Conservation (phyloP, 2,113 vertebrate genomes). For the Microcebus murinus region DNA sequence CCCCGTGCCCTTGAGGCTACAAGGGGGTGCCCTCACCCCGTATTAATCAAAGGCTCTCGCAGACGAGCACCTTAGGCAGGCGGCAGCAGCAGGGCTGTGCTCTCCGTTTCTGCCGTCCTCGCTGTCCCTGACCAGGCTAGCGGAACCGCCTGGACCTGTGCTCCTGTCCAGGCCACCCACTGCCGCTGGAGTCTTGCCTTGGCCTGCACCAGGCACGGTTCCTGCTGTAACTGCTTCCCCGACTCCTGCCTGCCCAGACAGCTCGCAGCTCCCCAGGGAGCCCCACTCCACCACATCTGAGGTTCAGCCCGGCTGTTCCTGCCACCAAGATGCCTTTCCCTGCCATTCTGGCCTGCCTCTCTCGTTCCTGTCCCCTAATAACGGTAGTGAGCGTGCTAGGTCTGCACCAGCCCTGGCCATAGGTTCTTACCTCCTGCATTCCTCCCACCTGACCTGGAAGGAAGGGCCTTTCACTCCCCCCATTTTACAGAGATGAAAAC, state of each 20-base stretch:
- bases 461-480: background rate
- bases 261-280: background rate
- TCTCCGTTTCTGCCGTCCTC: background rate
- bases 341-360: background rate
- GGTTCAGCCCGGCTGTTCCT: background rate
- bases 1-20: background rate
- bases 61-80: background rate
- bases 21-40: background rate
- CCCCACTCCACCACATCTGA: background rate
- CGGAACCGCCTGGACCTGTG: background rate
- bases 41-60: background rate
- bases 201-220: background rate
- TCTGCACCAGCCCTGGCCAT: rapidly evolving
- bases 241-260: background rate
- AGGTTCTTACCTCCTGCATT: background rate
- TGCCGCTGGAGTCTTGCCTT: background rate
- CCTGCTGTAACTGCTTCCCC: background rate
- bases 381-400: no score
- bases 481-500: background rate
- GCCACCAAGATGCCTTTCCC: background rate
- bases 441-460: background rate
- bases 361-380: background rate
- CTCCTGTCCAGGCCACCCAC: background rate
- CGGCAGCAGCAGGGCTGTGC: rapidly evolving
- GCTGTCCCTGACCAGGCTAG: background rate